A percentile compares a stretch with the other conserved stretches of the same genome.
Evolutionary conservation across 1,140 invertebrate genomes (phyloP).

Genomic region (Drosophila sechellia): DNA sequence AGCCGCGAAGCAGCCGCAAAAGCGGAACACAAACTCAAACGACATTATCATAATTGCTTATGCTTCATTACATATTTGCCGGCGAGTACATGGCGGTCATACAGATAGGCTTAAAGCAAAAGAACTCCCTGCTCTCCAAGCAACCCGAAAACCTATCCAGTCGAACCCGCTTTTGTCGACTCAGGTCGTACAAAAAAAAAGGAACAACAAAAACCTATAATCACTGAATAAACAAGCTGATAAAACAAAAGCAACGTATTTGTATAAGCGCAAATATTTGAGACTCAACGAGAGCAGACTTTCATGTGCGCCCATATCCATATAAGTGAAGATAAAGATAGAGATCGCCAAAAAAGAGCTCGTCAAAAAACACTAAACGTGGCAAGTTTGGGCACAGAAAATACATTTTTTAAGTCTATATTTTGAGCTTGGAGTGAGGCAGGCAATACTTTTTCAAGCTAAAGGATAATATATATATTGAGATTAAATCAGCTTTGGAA

Average conservation of each 20-base stretch:
- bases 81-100: conserved; percentile 30
- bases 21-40: conserved; percentile 62
- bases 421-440: background rate
- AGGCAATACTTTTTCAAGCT: background rate
- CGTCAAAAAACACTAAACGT: conserved; percentile 22
- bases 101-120: conserved; percentile 51
- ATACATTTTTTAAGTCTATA: conserved; percentile 16
- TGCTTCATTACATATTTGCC: conserved; percentile 82
- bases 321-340: conserved; percentile 58
- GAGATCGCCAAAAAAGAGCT: conserved; percentile 55
- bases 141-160: conserved; percentile 43
- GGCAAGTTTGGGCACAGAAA: conserved; percentile 13
- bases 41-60: conserved; percentile 82
- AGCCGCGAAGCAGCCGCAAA: conserved; percentile 43
- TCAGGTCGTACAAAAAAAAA: conserved; percentile 28
- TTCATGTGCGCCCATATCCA: conserved; percentile 17
- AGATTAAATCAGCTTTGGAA: background rate
- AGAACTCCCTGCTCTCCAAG: conserved; percentile 9
- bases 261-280: conserved; percentile 79
- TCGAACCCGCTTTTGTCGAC: conserved; percentile 33
- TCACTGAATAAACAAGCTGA: conserved; percentile 76
- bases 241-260: conserved; percentile 79
- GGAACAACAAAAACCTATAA: conserved; percentile 46
- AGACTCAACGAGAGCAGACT: conserved; percentile 32
- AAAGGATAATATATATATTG: no score